These are phyloP conservation scores for Sebastes oblongus DNA, from an alignment of 2,797 vertebrate species.

Conservation along the genomic window DNA sequence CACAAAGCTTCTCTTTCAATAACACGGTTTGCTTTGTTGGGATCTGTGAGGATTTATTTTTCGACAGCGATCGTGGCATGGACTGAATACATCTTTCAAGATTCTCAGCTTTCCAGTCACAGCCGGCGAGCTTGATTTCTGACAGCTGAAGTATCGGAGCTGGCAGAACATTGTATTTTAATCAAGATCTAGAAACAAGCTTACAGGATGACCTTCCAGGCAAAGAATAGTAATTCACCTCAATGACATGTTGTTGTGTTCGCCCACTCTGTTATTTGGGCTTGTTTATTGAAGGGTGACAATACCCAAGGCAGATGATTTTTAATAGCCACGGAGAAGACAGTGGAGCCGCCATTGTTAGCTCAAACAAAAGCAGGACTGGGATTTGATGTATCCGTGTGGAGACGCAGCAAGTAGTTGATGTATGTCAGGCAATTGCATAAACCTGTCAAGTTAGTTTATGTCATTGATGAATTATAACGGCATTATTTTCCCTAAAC, in stretches of 20 bases:
- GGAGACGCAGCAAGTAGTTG: slow-evolving; percentile 42
- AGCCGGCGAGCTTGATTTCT: slow-evolving; percentile 29
- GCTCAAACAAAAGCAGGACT: slow-evolving; percentile 45
- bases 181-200: slow-evolving; percentile 51
- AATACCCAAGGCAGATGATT: slow-evolving; percentile 41
- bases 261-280: slow-evolving; percentile 22
- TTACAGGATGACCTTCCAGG: slow-evolving; percentile 42
- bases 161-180: slow-evolving; percentile 36
- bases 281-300: slow-evolving; percentile 51
- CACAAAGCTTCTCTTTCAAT: slow-evolving; percentile 2
- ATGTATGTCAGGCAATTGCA: slow-evolving; percentile 56
- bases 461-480: slow-evolving; percentile 62
- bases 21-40: slow-evolving; percentile 27
- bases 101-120: slow-evolving; percentile 39
- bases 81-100: slow-evolving; percentile 28
- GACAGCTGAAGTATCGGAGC: slow-evolving; percentile 31
- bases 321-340: slow-evolving; percentile 51
- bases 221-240: slow-evolving; percentile 45
- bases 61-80: background rate
- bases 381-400: slow-evolving; percentile 28
- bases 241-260: slow-evolving; percentile 22
- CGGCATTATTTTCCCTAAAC: slow-evolving; percentile 27
- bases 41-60: slow-evolving; percentile 43
- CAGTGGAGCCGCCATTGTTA: slow-evolving; percentile 36
- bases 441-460: slow-evolving; percentile 67